Base-by-base conservation (phyloP, 2,113 vertebrate genomes). In the Pseudois nayaur region DNA sequence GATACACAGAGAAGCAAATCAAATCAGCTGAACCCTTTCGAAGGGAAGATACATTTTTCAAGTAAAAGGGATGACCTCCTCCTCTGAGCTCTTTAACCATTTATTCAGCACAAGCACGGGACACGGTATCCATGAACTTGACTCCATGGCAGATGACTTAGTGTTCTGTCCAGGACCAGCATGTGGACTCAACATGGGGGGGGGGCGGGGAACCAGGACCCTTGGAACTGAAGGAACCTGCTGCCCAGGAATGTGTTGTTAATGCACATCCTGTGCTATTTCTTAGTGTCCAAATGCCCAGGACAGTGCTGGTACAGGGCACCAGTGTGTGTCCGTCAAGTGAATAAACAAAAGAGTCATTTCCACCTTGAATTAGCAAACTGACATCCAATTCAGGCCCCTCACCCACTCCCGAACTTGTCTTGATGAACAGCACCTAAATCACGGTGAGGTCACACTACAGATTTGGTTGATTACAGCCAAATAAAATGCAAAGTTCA, bases 41-140 rank as follows among this genome's bases (percentile, higher is more conserved):
- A 52, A 52, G 43, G 55, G 21, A 81, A 90, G 89, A 83, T 54
- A 43, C 48, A 36, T 55, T 45, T 82, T 15, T 27, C 29, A 89
- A 87, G 23, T 48, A 45, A 19, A 43, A 27, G 3, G 12, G 82
- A 13, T 3, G 13, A n/a, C 40, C 45, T 92, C 45, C 25, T 59
- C 27, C 29, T 86, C 31, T 60, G 10, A 15, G 74, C 25, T 50
- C 27, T 40, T 85, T 33, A 29, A 5, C 21, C 14, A 25, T 45
- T 12, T n/a, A 17, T 6, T 50, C 16, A 59, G 62, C 43, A 67
- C 1, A 15, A 45, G 36, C 40, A 60, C 31, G 19, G 1, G 3
- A 33, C 23, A 1, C 33, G 13, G 27, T 33, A 36, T 33, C 57
- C 15, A 1, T 1, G 79, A 71, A n/a, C 0, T 1, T 6, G 10